Base-by-base conservation (phyloP, 2,888 invertebrate genomes). In the Spicauda simplicius region DNA sequence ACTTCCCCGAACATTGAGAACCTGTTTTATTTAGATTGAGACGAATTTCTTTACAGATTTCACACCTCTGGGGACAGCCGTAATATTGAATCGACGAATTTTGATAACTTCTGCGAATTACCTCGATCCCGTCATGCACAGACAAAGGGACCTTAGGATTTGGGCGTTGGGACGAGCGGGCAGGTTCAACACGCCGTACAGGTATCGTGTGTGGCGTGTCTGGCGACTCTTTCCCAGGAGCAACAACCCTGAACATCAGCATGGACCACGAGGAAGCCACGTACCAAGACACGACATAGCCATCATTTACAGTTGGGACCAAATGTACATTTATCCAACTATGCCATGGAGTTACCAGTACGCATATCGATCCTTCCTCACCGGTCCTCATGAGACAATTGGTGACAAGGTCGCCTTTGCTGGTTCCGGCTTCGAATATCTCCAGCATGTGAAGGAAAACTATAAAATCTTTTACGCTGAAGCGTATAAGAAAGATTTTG, bases 161-260 rank as follows among this genome's bases (percentile, higher is more conserved):
- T 87, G 87, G 87, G 77, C 80, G 0, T 65, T 86, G 0, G 87
- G 87, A 0, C 72, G 81, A 69, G 16, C 19, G 0, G 86, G 87
- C 0, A 0, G 0, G 0, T 63, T 78, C 48, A 71, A 64, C 11
- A 82, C 83, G 0, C 87, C 86, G 0, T 85, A 75, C 56, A 77
- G 86, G 61, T 87, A 86, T 56, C 73, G 87, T 14, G 86, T 84
- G 0, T 85, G 80, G 80, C 71, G 81, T 25, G 64, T 80, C 0
- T 74, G 79, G 55, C 77, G 87, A 14, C 0, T 85, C 0, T 67
- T 83, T 0, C 85, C 85, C 0, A 77, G 72, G 33, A 85, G 85
- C 68, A 37, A 70, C 7, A 88, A 84, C 65, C 79, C 81, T 0
- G 88, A 89, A 70, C 88, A 88, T 61, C 77, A 80, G 67, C 87